Conservation (phyloP, 1,140 invertebrate species). For the Zaprionus inermis region DNA sequence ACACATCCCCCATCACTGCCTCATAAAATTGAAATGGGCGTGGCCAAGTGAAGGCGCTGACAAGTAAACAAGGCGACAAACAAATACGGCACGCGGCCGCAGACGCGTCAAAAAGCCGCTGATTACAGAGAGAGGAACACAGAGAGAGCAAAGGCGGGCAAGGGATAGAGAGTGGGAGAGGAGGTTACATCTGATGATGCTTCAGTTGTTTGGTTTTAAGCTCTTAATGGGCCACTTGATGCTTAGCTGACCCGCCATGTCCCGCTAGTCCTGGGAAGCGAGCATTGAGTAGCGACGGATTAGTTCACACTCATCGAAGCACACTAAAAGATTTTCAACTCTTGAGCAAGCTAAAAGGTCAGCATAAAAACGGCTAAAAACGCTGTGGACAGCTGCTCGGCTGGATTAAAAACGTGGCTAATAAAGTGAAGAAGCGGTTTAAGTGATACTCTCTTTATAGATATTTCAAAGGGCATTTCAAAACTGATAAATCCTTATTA, state of each 20-base stretch:
- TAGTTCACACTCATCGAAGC: constrained; percentile 8
- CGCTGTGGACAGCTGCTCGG: not conserved
- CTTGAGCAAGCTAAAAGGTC: not conserved
- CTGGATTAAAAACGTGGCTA: not conserved
- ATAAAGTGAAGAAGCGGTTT: not conserved
- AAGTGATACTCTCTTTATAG: too few relatives aligned
- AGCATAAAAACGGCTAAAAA: not conserved
- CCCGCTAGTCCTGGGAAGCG: constrained; percentile 1
- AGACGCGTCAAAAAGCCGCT: constrained; percentile 75
- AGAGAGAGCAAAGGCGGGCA: not conserved
- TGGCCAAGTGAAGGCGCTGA: constrained; percentile 48
- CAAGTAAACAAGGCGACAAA: constrained; percentile 48
- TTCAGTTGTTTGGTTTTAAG: constrained; percentile 71
- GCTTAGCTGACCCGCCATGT: constrained; percentile 39
- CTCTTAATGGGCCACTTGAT: constrained; percentile 80
- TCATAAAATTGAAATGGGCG: constrained; percentile 79
- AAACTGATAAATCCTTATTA: too few relatives aligned
- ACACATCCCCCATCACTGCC: constrained; percentile 33
- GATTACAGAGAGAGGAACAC: constrained; percentile 53
- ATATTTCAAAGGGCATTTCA: too few relatives aligned
- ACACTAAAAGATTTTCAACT: constrained; percentile 1
- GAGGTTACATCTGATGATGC: constrained; percentile 54
- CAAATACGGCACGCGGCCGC: constrained; percentile 59
- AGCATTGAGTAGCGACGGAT: constrained; percentile 11
- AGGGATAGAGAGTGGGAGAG: too few relatives aligned